phyloP scores from a whole-genome alignment of 2,113 vertebrate genomes.

The Setophaga petechia region DNA sequence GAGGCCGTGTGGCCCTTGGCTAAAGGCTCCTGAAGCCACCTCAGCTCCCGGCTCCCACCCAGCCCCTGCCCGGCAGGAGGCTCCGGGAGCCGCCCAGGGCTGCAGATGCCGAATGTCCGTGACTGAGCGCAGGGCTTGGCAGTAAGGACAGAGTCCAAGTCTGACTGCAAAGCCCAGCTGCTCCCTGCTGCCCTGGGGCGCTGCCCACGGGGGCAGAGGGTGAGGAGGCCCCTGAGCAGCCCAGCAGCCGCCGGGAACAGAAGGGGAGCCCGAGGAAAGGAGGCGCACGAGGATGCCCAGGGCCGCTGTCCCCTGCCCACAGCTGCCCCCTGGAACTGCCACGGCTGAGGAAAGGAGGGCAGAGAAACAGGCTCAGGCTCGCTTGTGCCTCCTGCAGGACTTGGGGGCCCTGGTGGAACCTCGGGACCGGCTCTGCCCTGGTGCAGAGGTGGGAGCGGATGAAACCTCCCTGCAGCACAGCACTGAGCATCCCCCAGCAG shows the following conservation, averaged over 20 bases:
- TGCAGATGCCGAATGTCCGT: neutral
- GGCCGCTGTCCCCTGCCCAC: neutral
- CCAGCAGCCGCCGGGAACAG: rapidly evolving
- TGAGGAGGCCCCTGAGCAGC: neutral
- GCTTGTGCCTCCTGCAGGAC: rapidly evolving
- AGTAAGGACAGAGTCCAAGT: rapidly evolving
- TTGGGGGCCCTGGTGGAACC: neutral
- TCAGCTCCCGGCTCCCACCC: neutral
- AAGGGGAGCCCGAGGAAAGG: rapidly evolving
- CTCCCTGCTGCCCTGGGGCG: neutral
- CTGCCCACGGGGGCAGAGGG: rapidly evolving
- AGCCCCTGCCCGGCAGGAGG: neutral
- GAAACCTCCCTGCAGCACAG: neutral
- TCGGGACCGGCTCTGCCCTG: neutral
- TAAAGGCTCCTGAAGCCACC: neutral
- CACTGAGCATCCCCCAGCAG: neutral
- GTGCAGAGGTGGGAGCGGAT: neutral
- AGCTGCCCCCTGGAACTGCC: neutral
- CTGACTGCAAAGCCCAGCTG: neutral
- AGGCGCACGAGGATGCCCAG: rapidly evolving
- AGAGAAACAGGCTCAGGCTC: neutral
- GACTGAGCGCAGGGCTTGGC: neutral
- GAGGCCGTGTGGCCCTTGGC: neutral
- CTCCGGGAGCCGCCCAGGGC: neutral
- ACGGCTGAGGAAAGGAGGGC: neutral